phyloP scores from a whole-genome alignment of 2,888 invertebrate species.

The Bombyx huttoni region DNA sequence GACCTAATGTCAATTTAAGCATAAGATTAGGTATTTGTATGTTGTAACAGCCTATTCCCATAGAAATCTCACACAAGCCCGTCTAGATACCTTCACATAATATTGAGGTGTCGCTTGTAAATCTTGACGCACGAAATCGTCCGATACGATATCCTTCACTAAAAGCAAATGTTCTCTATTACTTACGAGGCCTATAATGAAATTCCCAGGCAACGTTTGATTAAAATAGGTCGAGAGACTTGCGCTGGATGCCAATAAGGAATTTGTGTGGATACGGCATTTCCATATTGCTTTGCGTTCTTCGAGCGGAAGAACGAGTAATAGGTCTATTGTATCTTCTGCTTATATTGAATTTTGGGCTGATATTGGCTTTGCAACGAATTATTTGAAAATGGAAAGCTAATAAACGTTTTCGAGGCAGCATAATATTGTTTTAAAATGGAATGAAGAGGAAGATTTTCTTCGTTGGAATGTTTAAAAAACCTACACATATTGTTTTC shows the following conservation, averaged over 20 bases:
- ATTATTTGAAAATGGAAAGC: neutral
- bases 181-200: conserved; percentile 27
- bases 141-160: neutral
- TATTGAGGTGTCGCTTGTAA: neutral
- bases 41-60: neutral
- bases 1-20: neutral
- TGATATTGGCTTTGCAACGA: neutral
- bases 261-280: neutral
- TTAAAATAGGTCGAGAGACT: conserved; percentile 24
- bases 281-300: neutral
- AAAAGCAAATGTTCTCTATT: conserved; percentile 27
- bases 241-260: conserved; percentile 9
- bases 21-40: neutral
- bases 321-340: neutral
- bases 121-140: conserved; percentile 4
- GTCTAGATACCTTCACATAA: neutral
- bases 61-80: neutral
- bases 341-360: neutral
- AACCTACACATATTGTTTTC: no score
- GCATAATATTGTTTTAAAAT: neutral
- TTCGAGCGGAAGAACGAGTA: neutral
- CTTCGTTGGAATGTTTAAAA: neutral
- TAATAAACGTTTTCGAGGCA: neutral
- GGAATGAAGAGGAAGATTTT: neutral
- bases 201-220: conserved; percentile 33